Evolutionary conservation across 2,113 vertebrate genomes (phyloP), one percentile per base, ranked within the genome.

Genomic region (Periophthalmus modestus): DNA sequence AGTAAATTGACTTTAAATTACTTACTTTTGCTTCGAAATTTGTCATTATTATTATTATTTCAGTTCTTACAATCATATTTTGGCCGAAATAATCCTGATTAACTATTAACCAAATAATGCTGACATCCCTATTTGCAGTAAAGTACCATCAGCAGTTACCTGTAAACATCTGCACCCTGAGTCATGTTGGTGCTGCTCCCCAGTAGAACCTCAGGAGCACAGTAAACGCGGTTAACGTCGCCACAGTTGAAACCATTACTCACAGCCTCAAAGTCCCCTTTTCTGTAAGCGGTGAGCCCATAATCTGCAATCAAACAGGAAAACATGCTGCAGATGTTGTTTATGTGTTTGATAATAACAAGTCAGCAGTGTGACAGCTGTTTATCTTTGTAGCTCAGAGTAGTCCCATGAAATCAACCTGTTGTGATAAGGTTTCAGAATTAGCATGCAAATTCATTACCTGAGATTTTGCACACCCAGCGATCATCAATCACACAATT

Each of bases 401-500:
- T 62, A 9, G 15, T 12, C 62, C 62, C 36, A 10, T 5, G 34
- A 65, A 39, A 7, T 7, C 19, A 9, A n/a, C 61, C 14, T 34
- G 13, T 36, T 28, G 15, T 9, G 1, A 39, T 63, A 36, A 9
- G 16, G 15, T 65, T 65, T 3, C 62, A 63, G 6, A 36, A 5
- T 68, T n/a, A 1, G 15, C 68, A 28, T 46, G 13, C 16, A 21
- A 5, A 73, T 69, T 67, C 75, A 28, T 61, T 67, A 94, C 94
- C 92, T 93, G 93, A 91, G 63, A 93, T 92, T 85, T 94, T 94
- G 83, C 94, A 95, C 52, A 92, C 92, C 92, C 94, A 95, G 70
- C 93, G 85, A 50, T 94, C 91, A 50, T 93, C 93, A 24, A 93
- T 90, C 9, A 94, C 85, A 73, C 93, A 94, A 82, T 94, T 95